Evolutionary conservation across 2,113 vertebrate species (phyloP).

Genomic region (Daubentonia madagascariensis): DNA sequence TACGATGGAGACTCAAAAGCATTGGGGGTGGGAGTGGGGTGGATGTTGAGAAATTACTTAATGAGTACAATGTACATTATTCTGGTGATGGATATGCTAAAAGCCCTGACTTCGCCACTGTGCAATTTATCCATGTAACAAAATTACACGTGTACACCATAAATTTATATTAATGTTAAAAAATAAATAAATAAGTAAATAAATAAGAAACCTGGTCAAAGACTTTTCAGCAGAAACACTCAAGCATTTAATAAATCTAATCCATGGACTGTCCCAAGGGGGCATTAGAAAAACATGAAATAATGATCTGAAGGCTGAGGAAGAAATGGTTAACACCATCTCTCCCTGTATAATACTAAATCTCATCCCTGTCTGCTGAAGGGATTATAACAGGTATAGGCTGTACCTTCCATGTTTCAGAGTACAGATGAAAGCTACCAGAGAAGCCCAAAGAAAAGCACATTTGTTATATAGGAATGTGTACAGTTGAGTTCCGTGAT

Average conservation of each 20-base stretch:
- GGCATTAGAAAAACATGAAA: slow-evolving; percentile 8
- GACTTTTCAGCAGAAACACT: neutral
- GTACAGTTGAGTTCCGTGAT: neutral
- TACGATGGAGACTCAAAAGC: too few species aligned
- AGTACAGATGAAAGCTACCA: neutral
- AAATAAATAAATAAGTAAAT: too few species aligned
- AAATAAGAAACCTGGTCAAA: slow-evolving; percentile 9
- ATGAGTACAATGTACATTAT: too few species aligned
- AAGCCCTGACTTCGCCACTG: too few species aligned
- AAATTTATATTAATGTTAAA: too few species aligned
- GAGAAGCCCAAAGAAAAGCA: neutral
- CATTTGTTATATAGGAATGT: neutral
- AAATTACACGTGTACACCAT: too few species aligned
- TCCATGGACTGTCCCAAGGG: neutral
- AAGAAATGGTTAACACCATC: neutral
- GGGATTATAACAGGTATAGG: neutral
- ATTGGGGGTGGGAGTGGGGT: too few species aligned
- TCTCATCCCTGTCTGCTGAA: neutral
- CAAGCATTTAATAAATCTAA: slow-evolving; percentile 35
- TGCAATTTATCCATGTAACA: too few species aligned
- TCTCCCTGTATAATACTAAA: neutral
- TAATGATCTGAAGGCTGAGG: neutral
- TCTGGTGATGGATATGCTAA: too few species aligned
- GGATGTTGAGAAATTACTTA: too few species aligned
- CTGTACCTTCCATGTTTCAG: neutral